Evolutionary conservation across 1,140 invertebrate genomes (phyloP).

Genomic region (Drosophila kurseongensis): DNA sequence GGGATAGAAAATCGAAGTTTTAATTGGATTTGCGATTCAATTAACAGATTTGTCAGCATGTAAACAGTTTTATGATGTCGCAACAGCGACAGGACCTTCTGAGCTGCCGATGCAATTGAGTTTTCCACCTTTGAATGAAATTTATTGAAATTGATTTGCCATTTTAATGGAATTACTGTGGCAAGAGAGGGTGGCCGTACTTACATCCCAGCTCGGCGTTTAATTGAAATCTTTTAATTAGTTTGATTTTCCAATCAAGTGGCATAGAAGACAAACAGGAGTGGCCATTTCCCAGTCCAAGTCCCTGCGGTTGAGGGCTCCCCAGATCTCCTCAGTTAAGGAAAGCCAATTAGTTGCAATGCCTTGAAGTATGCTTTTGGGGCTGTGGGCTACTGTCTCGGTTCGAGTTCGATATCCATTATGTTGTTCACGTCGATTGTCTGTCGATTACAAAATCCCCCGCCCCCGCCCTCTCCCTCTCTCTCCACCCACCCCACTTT

Average conservation of each 20-base stretch:
- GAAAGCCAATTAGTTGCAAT: conserved; percentile 81
- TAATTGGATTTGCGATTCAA: conserved; percentile 84
- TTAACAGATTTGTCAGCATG: conserved; percentile 84
- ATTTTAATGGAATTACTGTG: conserved; percentile 73
- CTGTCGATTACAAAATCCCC: conserved; percentile 73
- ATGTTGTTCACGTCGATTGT: conserved; percentile 77
- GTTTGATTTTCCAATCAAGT: conserved; percentile 84
- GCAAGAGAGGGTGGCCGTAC: conserved; percentile 9
- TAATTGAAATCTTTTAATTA: conserved; percentile 84
- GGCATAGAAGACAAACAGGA: conserved; percentile 55
- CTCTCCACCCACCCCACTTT: too few species aligned
- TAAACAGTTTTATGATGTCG: conserved; percentile 74
- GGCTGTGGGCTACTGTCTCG: conserved; percentile 39
- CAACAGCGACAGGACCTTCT: conserved; percentile 20
- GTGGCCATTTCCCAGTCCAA: conserved; percentile 5
- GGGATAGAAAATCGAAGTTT: conserved; percentile 73
- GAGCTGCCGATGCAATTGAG: conserved; percentile 32
- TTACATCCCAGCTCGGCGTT: conserved; percentile 63
- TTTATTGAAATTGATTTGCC: conserved; percentile 82
- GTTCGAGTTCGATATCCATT: conserved; percentile 64
- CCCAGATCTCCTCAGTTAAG: conserved; percentile 43
- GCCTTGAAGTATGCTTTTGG: conserved; percentile 64
- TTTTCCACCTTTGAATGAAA: conserved; percentile 60
- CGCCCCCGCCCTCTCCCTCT: conserved; percentile 2
- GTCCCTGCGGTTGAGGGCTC: conserved; percentile 12